Evolutionary conservation across 2,113 vertebrate genomes (phyloP).

Genomic region (Mastomys coucha): DNA sequence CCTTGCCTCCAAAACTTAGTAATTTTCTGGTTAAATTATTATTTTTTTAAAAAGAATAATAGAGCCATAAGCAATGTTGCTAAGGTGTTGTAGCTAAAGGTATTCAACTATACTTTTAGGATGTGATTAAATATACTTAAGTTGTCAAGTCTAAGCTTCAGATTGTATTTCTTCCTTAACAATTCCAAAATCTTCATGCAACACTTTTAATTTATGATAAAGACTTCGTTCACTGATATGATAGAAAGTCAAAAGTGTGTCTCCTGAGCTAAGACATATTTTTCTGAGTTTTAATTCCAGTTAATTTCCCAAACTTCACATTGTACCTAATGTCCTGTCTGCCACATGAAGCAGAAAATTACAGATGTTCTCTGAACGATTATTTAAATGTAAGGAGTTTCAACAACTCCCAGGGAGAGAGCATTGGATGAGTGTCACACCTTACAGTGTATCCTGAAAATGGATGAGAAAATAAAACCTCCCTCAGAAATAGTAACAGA

Average conservation of each 20-base stretch:
- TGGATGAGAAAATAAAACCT: slow-evolving; percentile 21
- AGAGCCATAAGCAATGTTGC: not conserved
- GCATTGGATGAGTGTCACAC: not conserved
- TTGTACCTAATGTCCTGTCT: slow-evolving; percentile 28
- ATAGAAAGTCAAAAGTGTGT: not conserved
- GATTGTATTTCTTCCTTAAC: not conserved
- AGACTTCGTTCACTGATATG: slow-evolving; percentile 36
- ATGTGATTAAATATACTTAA: not conserved
- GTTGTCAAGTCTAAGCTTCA: slow-evolving; percentile 19
- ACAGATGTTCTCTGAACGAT: slow-evolving; percentile 42
- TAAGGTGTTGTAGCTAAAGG: not conserved
- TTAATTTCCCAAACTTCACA: slow-evolving; percentile 57
- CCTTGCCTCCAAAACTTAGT: slow-evolving; percentile 24
- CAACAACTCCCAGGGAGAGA: not conserved
- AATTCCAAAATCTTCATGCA: slow-evolving; percentile 5
- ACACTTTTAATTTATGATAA: slow-evolving; percentile 57
- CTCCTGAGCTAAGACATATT: slow-evolving; percentile 18
- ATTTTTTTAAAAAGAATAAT: slow-evolving; percentile 15
- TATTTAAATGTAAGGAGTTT: slow-evolving; percentile 55
- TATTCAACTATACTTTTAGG: slow-evolving; percentile 43
- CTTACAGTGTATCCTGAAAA: slow-evolving; percentile 34
- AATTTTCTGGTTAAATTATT: slow-evolving; percentile 54
- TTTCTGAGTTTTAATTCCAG: slow-evolving; percentile 63
- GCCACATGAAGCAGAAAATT: slow-evolving; percentile 52
- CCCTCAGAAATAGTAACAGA: slow-evolving; percentile 36